Percentiles rank a stretch among this genome's conserved stretches.
phyloP scores from a whole-genome alignment of 2,888 invertebrate genomes.

The Papilio demoleus region DNA sequence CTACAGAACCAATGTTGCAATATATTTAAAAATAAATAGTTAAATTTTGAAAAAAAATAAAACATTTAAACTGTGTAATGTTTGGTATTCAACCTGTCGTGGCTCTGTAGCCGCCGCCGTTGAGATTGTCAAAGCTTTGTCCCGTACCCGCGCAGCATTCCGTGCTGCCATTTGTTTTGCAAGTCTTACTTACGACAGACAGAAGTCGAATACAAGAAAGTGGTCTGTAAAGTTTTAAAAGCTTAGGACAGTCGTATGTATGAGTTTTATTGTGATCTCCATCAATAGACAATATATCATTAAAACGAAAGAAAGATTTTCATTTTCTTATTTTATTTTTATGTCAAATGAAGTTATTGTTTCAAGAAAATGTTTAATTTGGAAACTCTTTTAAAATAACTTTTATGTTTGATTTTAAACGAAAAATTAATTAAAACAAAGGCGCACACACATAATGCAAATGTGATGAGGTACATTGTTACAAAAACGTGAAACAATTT shows the following conservation, averaged over 20 bases:
- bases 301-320: not conserved
- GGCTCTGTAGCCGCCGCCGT: conserved; percentile 42
- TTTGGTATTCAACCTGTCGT: conserved; percentile 56
- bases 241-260: not conserved
- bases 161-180: conserved; percentile 71
- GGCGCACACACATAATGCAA: not conserved
- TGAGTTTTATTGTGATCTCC: not conserved
- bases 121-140: conserved; percentile 73
- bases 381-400: not conserved
- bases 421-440: not conserved
- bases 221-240: conserved; percentile 43
- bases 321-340: not conserved
- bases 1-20: not conserved
- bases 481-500: conserved; percentile 53
- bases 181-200: conserved; percentile 60
- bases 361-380: not conserved
- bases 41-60: too few relatives aligned
- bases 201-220: conserved; percentile 66
- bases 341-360: too few relatives aligned
- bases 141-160: conserved; percentile 62
- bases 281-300: not conserved
- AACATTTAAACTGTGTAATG: conserved; percentile 58
- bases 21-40: not conserved
- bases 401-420: not conserved
- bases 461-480: not conserved